Percentiles rank a stretch among this genome's conserved stretches.
These are phyloP conservation scores for Coregonus suidteri DNA, from an alignment of 2,797 vertebrate genomes.

Conservation along the genomic window DNA sequence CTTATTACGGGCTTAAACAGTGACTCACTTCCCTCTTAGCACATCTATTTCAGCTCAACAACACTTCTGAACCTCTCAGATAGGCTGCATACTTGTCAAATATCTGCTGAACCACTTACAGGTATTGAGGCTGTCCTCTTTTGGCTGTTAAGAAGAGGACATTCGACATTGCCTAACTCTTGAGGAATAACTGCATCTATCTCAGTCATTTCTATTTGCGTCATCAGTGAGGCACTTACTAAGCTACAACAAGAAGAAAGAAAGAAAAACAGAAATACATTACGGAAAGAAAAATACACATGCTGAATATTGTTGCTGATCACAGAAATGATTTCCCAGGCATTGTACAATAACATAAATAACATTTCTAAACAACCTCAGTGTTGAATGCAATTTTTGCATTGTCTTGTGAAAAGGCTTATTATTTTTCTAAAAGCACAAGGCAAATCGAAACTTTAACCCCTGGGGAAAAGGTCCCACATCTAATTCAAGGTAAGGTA, in stretches of 20 bases:
- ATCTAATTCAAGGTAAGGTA: neutral
- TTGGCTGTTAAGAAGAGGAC: neutral
- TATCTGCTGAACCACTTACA: neutral
- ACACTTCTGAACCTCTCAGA: neutral
- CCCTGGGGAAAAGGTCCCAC: neutral
- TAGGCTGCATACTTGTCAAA: neutral
- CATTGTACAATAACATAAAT: neutral
- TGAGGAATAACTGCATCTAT: neutral
- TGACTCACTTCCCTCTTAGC: neutral
- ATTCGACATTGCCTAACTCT: neutral
- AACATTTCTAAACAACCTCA: neutral
- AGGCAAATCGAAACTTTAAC: neutral
- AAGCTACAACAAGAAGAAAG: neutral
- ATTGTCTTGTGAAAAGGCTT: neutral
- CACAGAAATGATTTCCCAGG: no score
- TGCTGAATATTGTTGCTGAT: neutral
- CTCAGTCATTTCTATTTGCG: neutral
- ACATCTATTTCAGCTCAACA: neutral
- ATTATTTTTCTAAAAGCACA: neutral
- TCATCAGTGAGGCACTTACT: neutral
- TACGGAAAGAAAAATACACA: no score
- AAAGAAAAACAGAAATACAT: neutral
- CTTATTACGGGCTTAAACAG: conserved; percentile 8
- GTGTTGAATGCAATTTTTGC: neutral
- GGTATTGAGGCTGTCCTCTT: neutral